Conservation (phyloP, 2,888 invertebrate genomes). For the Chloroclysta siterata region DNA sequence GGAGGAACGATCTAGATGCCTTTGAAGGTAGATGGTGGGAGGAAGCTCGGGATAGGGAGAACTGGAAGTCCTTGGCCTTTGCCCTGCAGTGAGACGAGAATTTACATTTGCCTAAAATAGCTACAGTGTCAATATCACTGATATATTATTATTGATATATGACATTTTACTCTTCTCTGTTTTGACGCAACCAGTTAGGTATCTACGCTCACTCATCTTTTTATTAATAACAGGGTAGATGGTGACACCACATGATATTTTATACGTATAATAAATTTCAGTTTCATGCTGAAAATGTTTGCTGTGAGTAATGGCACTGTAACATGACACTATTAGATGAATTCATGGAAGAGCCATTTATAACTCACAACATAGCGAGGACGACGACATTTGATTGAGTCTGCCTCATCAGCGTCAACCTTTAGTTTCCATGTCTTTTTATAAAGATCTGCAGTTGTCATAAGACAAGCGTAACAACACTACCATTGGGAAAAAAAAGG, state of each 20-base stretch:
- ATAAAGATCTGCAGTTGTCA: too few species aligned
- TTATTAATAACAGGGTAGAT: slow-evolving; percentile 8
- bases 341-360: slow-evolving; percentile 49
- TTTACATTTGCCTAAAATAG: too few species aligned
- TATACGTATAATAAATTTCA: slow-evolving; percentile 55
- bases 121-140: too few species aligned
- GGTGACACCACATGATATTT: slow-evolving; percentile 30
- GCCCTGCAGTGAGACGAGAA: too few species aligned
- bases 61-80: too few species aligned
- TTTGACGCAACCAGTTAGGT: neutral
- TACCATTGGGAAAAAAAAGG: too few species aligned
- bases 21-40: too few species aligned
- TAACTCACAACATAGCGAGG: slow-evolving; percentile 44
- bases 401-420: slow-evolving; percentile 1
- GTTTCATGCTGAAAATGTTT: slow-evolving; percentile 64
- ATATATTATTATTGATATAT: too few species aligned
- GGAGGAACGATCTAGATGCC: too few species aligned
- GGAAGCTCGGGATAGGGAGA: too few species aligned
- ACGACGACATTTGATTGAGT: slow-evolving; percentile 22
- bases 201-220: neutral
- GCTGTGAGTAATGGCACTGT: slow-evolving; percentile 65
- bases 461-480: too few species aligned
- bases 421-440: too few species aligned
- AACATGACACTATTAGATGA: slow-evolving; percentile 70
- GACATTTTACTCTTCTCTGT: neutral